These are phyloP conservation scores for Siderastrea siderea DNA, from an alignment of 92 coral and sea anemone species.

Conservation along the genomic window DNA sequence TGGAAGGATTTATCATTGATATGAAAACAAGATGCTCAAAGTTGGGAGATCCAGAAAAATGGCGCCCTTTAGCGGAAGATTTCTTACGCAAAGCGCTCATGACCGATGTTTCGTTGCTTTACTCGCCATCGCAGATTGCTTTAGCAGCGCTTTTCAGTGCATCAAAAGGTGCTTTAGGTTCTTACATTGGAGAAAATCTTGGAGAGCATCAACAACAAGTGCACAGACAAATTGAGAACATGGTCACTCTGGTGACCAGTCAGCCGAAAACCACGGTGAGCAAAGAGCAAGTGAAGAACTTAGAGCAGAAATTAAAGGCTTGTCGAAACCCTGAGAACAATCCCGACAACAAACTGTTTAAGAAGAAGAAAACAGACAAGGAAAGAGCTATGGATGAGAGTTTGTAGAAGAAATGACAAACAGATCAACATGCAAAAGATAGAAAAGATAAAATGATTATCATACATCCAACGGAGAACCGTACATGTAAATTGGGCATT, in stretches of 20 bases:
- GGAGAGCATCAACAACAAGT: slow-evolving; percentile 70
- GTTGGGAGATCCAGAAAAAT: slow-evolving; percentile 79
- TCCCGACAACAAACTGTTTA: slow-evolving; percentile 83
- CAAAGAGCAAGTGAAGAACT: slow-evolving; percentile 73
- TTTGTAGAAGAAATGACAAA: not conserved
- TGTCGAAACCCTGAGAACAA: slow-evolving; percentile 93
- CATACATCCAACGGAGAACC: too few species aligned
- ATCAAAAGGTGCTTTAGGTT: slow-evolving; percentile 57
- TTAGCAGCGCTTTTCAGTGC: slow-evolving; percentile 89
- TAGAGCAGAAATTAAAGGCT: slow-evolving; percentile 80
- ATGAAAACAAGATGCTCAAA: slow-evolving; percentile 79
- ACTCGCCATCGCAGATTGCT: slow-evolving; percentile 95
- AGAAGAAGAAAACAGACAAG: slow-evolving; percentile 73
- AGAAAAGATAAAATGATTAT: too few species aligned
- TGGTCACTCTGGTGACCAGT: slow-evolving; percentile 45
- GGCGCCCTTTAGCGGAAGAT: slow-evolving; percentile 85
- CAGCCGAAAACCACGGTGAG: slow-evolving; percentile 18
- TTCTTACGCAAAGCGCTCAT: slow-evolving; percentile 80
- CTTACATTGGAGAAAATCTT: slow-evolving; percentile 62
- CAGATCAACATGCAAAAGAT: too few species aligned
- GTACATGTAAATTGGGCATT: too few species aligned
- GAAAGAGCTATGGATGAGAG: slow-evolving; percentile 58
- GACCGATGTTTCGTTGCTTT: slow-evolving; percentile 81
- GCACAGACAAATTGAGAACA: slow-evolving; percentile 46
- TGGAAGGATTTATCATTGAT: slow-evolving; percentile 98